These are phyloP conservation scores for Drosophila kurseongensis DNA, from an alignment of 1,140 invertebrate species.

Conservation along the genomic window DNA sequence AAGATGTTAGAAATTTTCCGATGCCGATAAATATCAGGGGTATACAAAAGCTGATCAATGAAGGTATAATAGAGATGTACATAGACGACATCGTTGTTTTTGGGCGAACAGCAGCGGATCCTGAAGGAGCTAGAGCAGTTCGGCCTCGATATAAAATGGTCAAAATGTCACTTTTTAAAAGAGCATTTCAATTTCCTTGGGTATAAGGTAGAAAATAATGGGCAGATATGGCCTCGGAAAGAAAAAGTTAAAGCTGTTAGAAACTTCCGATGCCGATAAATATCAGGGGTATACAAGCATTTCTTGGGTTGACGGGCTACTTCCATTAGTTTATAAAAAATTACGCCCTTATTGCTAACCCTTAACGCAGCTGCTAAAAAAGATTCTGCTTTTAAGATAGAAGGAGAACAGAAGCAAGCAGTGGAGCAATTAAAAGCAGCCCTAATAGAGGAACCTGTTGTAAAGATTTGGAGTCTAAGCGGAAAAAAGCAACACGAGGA, in stretches of 20 bases:
- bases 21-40: too few relatives aligned
- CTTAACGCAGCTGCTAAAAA: too few relatives aligned
- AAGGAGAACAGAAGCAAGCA: not conserved
- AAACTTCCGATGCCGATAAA: not conserved
- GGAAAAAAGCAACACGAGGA: too few relatives aligned
- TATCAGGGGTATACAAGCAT: not conserved
- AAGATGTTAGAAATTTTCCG: too few relatives aligned
- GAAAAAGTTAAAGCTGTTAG: not conserved
- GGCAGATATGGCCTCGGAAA: too few relatives aligned
- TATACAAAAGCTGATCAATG: slow-evolving; percentile 1
- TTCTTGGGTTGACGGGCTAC: not conserved
- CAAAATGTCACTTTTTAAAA: not conserved
- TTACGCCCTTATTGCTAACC: too few relatives aligned
- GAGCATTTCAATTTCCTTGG: not conserved
- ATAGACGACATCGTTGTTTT: not conserved
- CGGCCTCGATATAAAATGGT: not conserved
- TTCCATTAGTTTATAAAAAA: not conserved
- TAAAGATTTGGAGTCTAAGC: too few relatives aligned
- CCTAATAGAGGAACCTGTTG: too few relatives aligned
- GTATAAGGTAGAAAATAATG: not conserved
- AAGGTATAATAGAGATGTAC: not conserved
- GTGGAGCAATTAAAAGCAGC: too few relatives aligned
- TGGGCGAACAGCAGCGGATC: not conserved
- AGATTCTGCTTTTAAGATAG: slow-evolving; percentile 1
- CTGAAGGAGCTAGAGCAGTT: not conserved